Evolutionary conservation across 2,797 vertebrate genomes (phyloP), one percentile per base, ranked within the genome.

Genomic region (Anniella stebbinsi): DNA sequence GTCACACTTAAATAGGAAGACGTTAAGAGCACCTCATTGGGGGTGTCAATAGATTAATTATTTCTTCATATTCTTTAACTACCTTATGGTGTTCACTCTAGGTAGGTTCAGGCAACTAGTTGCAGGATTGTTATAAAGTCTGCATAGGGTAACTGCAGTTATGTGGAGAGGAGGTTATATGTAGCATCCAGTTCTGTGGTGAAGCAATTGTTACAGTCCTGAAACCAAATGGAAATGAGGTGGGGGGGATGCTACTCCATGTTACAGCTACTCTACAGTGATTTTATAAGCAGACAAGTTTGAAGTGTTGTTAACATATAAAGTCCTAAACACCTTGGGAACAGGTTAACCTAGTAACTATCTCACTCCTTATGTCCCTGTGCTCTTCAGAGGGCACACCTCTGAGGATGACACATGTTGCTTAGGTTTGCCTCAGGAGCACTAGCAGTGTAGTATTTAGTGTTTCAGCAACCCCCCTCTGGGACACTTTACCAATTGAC

Each of bases 21-120:
- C 73, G 45, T 45, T 80, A 86, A 80, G 88, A 80, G n/a, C 72
- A 36, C n/a, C 18, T 70, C 60, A 80, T 36, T 69, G 67, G 77
- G 23, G 36, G 41, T 36, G 9, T 48, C 33, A 41, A 13, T 60
- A 3, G 30, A 36, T 33, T 38, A 51, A 72, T 89, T 78, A 21
- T 2, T 41, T 82, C 33, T 77, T 80, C n/a, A 51, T 51, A 69
- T 69, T 3, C 6, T 38, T 87, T 69, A 78, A 54, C 51, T 3
- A 51, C 5, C 8, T 33, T 25, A 3, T 11, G 57, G 45, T 54
- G 78, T 51, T 87, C 63, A 67, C 45, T 48, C 11, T 7, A 28
- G 30, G 18, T 60, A 63, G 8, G 38, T 38, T 25, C n/a, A 87
- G 63, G n/a, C 54, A 21, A 3, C 33, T 36, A 77, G 4, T 67